A percentile compares a stretch with the other conserved stretches of the same genome.
Evolutionary conservation across 2,888 invertebrate genomes (phyloP).

Genomic region (Barypeithes pellucidus): DNA sequence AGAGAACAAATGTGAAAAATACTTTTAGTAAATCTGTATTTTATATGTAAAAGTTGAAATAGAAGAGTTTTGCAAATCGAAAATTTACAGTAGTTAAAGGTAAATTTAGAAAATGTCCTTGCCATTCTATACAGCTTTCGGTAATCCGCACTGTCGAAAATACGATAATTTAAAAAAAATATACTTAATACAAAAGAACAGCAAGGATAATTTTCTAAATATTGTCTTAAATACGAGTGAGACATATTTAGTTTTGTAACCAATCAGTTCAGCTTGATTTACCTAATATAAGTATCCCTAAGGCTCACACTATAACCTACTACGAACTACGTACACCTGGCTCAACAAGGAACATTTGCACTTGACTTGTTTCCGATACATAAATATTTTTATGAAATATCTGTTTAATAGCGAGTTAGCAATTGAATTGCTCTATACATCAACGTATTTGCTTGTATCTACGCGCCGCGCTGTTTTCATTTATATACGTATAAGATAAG

Average conservation of each 20-base stretch:
- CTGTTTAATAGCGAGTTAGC: not conserved
- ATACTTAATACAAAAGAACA: not conserved
- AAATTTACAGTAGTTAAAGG: conserved; percentile 18
- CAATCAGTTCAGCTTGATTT: conserved; percentile 24
- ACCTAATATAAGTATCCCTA: conserved; percentile 17
- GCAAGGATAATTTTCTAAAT: conserved; percentile 16
- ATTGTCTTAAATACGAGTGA: conserved; percentile 12
- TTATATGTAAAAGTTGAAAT: conserved; percentile 23
- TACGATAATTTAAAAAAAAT: too few species aligned
- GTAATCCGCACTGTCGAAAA: too few species aligned
- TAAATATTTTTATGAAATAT: not conserved
- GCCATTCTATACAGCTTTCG: too few species aligned
- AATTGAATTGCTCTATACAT: conserved; percentile 15
- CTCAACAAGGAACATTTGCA: conserved; percentile 9
- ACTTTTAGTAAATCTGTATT: conserved; percentile 14
- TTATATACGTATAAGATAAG: too few species aligned
- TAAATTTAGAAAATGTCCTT: conserved; percentile 21
- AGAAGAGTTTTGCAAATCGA: conserved; percentile 12
- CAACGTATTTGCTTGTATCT: too few species aligned
- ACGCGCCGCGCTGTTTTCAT: too few species aligned
- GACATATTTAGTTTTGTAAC: conserved; percentile 24
- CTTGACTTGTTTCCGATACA: not conserved
- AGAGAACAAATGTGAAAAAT: conserved; percentile 15
- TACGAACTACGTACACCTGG: conserved; percentile 22
- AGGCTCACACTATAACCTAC: conserved; percentile 24